Evolutionary conservation across 2,888 invertebrate genomes (phyloP).

Genomic region (Tetrapedia diversipes): DNA sequence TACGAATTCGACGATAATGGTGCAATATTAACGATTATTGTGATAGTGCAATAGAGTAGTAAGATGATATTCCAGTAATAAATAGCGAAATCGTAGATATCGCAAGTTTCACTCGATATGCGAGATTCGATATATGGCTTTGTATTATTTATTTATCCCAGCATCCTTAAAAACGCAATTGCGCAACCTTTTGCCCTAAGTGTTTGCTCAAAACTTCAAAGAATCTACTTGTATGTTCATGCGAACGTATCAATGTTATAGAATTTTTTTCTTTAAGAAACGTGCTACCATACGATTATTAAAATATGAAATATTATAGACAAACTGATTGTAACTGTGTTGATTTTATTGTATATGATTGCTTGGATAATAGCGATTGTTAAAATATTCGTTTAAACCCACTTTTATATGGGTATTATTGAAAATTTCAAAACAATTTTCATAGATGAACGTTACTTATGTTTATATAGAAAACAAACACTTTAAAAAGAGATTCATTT

Average conservation of each 20-base stretch:
- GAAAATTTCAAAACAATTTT: too few relatives aligned
- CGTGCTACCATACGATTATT: neutral
- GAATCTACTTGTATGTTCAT: neutral
- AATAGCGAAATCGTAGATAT: constrained; percentile 76
- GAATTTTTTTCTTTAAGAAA: neutral
- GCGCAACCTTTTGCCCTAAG: too few relatives aligned
- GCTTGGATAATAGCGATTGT: too few relatives aligned
- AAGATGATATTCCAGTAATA: constrained; percentile 76
- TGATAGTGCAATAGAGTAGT: constrained; percentile 77
- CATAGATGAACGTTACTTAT: too few relatives aligned
- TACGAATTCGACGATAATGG: constrained; percentile 74
- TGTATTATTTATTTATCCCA: constrained; percentile 49
- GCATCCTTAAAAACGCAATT: neutral
- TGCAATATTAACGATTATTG: constrained; percentile 79
- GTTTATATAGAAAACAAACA: neutral
- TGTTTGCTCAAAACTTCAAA: neutral
- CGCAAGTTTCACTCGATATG: constrained; percentile 66
- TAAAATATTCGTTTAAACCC: too few relatives aligned
- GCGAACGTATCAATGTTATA: neutral
- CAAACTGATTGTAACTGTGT: neutral
- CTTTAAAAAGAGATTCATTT: neutral
- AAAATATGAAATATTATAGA: neutral
- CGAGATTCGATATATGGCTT: constrained; percentile 4
- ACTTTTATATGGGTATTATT: too few relatives aligned
- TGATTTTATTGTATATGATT: neutral